Evolutionary conservation across 1,140 invertebrate species (phyloP), one percentile per base, ranked within the genome.

Genomic region (Saccostrea cuccullata): DNA sequence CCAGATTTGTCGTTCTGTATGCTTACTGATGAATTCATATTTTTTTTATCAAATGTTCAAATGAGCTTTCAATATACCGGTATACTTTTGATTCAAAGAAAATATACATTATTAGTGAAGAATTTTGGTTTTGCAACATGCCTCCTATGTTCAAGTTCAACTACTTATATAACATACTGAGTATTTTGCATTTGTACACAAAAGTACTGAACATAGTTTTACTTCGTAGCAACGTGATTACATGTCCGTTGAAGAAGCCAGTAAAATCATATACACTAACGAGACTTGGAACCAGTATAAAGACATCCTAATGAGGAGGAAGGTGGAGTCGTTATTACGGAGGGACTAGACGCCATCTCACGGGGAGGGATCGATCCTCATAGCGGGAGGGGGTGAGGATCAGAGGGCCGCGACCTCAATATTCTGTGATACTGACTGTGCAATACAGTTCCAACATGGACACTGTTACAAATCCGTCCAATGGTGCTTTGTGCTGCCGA

Each of bases 271-370:
- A 60, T 93, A 93, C 85, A 89, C 91, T 36, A 90, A 93, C 77
- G 94, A 94, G 85, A 94, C 92, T 1, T 94, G 94, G 94, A 89
- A 90, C n/a, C 93, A 93, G 83, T 94, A 94, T 86, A 94, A 94
- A 85, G 84, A 82, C 83, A 91, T 92, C 12, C 83, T 94, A 8
- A 90, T 94, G 90, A 88, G 90, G 82, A 87, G 91, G 40, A 89
- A 91, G 30, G 90, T 93, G 3, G 84, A 84, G 56, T 36, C 47
- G 6, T 67, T 88, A 30, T 84, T 83, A 55, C 47, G 70, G 77
- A 55, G 60, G 77, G 60, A 64, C 26, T 36, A n/a, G 58, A 17
- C 15, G 1, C 58, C 58, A 20, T 17, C 58, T 20, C 5, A 20
- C 5, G 15, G 8, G 17, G 58, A 64, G 58, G 58, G n/a, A 11